Evolutionary conservation across 2,888 invertebrate species (phyloP), one percentile per base, ranked within the genome.

Genomic region (Thalpophila matura): DNA sequence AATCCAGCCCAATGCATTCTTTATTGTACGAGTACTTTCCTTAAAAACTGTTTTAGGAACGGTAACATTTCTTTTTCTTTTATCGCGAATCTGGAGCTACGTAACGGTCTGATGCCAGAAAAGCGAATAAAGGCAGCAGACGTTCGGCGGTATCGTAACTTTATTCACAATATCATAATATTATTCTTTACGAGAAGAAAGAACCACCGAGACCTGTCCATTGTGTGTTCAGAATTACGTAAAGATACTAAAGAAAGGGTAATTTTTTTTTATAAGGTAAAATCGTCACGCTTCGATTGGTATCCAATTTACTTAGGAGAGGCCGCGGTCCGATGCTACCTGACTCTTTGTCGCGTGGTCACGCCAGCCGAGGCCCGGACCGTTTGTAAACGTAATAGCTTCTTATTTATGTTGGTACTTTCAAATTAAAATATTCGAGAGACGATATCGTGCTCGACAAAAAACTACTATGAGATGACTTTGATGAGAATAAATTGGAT

Each of bases 251-350:
- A 89, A 88, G 89, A 88, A 87, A 89, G 87, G 89, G 88, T 89
- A 72, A 83, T 80, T 85, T 91, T 91, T 49, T 91, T 91, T 86
- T 86, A 84, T 89, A 57, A 86, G 85, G 90, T 87, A 81, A 88
- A 91, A 90, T 86, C 89, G 91, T 92, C 89, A 91, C 87, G 93
- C 87, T 87, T 87, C 89, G 89, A 89, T 91, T 84, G 91, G 82
- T 89, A 90, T 91, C 91, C 91, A 92, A 93, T 93, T 93, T 92
- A 92, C 86, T 89, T 84, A 84, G 85, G 80, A 82, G 84, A 89
- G 84, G 78, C 89, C 82, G 84, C 84, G 84, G 83, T 81, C 81
- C 74, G 79, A 76, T 63, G 83, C 81, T 89, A 88, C 88, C 88
- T 88, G 88, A 82, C 74, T 79, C 89, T 89, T 91, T 93, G 91